Conservation (phyloP, 2,888 invertebrate genomes). For the Limenitis camilla region DNA sequence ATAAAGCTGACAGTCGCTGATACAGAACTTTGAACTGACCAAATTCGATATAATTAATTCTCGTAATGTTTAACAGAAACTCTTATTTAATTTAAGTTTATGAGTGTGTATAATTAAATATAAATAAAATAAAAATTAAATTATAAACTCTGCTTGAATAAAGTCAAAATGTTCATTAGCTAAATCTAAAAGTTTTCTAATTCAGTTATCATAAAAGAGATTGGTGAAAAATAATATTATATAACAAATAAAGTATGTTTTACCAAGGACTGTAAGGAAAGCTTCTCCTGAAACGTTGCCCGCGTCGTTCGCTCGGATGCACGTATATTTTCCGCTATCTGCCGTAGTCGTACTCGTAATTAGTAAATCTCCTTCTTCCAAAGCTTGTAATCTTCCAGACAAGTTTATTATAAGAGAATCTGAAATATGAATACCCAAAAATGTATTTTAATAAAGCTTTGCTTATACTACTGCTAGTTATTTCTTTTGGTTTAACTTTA, state of each 20-base stretch:
- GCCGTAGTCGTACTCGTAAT: constrained; percentile 87
- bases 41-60: too few species aligned
- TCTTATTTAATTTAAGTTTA: too few species aligned
- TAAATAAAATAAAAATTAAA: too few species aligned
- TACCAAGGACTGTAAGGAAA: constrained; percentile 87
- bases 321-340: constrained; percentile 93
- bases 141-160: too few species aligned
- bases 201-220: too few species aligned
- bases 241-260: neutral
- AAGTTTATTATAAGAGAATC: constrained; percentile 65
- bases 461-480: constrained; percentile 2
- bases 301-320: constrained; percentile 90
- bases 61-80: too few species aligned
- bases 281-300: constrained; percentile 90
- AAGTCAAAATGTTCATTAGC: too few species aligned
- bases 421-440: constrained; percentile 32
- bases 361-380: constrained; percentile 90
- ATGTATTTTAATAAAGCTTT: constrained; percentile 1
- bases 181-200: too few species aligned
- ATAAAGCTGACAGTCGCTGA: too few species aligned
- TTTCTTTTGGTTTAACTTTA: constrained; percentile 13
- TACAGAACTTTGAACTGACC: too few species aligned
- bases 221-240: neutral
- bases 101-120: too few species aligned
- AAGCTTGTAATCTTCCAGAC: constrained; percentile 85